Conservation (phyloP, 2,113 vertebrate species). For the Ibidorhyncha struthersii region DNA sequence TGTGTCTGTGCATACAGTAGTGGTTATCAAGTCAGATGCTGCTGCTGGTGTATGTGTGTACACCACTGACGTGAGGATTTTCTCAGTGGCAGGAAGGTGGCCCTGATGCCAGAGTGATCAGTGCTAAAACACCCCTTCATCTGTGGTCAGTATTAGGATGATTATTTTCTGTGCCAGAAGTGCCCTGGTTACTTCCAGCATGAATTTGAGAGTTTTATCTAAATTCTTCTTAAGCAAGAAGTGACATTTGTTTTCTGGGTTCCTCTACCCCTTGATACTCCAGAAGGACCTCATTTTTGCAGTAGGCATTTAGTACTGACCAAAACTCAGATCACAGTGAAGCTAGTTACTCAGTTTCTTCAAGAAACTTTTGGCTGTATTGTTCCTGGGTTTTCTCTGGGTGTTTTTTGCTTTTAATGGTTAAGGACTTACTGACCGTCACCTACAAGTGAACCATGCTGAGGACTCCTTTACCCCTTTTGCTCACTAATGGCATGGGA, state of each 20-base stretch:
- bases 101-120: background rate
- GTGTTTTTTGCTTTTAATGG: background rate
- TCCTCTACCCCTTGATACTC: background rate
- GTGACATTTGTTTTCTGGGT: background rate
- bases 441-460: background rate
- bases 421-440: background rate
- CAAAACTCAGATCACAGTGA: background rate
- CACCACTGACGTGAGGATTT: background rate
- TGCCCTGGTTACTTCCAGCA: background rate
- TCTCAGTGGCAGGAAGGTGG: background rate
- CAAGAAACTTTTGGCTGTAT: background rate
- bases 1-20: background rate
- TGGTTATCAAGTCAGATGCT: background rate
- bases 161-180: background rate
- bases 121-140: background rate
- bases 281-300: background rate
- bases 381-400: background rate
- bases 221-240: background rate
- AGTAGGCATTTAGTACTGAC: background rate
- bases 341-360: background rate
- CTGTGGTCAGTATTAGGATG: background rate
- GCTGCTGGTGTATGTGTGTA: fast-evolving
- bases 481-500: background rate
- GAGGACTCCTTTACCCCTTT: background rate
- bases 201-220: background rate